Evolutionary conservation across 37 sponge, comb jelly and placozoan species (phyloP).

Genomic region (Diacarnus erythraeanus): DNA sequence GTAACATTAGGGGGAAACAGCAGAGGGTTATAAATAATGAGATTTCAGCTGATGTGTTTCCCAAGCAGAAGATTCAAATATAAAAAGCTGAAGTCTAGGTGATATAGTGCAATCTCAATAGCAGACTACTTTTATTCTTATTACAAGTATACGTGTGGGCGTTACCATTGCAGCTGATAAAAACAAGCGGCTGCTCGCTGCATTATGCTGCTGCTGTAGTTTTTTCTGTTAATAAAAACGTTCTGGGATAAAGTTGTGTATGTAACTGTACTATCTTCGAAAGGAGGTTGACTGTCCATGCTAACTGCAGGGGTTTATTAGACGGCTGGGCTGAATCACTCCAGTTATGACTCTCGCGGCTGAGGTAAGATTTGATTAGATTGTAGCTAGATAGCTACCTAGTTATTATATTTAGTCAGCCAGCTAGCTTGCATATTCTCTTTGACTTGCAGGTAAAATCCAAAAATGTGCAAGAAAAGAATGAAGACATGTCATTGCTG

Average conservation of each 20-base stretch:
- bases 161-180: not conserved
- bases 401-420: not conserved
- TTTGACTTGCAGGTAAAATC: not conserved
- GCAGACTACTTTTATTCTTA: not conserved
- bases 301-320: no score
- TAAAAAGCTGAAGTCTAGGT: not conserved
- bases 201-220: not conserved
- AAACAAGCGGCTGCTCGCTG: not conserved
- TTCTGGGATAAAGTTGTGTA: not conserved
- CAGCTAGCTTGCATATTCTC: not conserved
- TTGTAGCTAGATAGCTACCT: not conserved
- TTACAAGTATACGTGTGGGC: not conserved
- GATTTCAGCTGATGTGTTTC: slow-evolving; percentile 39
- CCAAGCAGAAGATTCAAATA: slow-evolving; percentile 32
- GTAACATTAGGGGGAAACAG: not conserved
- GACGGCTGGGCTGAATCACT: not conserved
- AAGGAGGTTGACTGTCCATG: no score
- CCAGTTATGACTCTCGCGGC: not conserved
- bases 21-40: not conserved
- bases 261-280: no score
- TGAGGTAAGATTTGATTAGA: not conserved
- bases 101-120: not conserved
- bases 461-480: not conserved
- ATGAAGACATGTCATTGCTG: slow-evolving; percentile 20
- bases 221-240: no score